These are phyloP conservation scores for Apteryx owenii DNA, from an alignment of 2,113 vertebrate species.

Conservation along the genomic window DNA sequence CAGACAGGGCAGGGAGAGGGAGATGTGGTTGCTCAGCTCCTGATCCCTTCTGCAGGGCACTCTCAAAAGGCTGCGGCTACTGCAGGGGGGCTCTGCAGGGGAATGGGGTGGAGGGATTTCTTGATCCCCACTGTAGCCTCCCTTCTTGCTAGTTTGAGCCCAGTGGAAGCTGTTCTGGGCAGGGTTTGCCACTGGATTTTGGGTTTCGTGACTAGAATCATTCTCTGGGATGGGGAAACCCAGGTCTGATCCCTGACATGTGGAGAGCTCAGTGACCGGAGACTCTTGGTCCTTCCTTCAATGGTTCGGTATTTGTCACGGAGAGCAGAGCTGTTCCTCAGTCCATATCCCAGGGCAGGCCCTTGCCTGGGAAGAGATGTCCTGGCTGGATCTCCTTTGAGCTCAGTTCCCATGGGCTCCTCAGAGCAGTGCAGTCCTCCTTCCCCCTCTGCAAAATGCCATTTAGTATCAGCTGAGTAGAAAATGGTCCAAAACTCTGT, in stretches of 20 bases:
- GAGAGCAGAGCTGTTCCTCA: not conserved
- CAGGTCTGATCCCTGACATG: accelerated
- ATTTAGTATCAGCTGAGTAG: not conserved
- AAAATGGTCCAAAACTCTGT: constrained; percentile 54
- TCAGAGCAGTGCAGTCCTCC: not conserved
- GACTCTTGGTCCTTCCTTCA: not conserved
- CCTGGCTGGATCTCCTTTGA: accelerated
- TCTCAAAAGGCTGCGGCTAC: not conserved
- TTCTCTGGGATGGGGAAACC: not conserved
- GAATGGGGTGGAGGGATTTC: not conserved
- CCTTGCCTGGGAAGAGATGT: not conserved
- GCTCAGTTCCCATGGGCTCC: accelerated
- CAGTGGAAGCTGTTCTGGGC: not conserved
- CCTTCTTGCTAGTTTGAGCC: not conserved
- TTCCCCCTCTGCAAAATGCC: not conserved
- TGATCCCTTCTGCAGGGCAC: accelerated
- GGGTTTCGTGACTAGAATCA: accelerated
- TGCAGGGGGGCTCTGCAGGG: not conserved
- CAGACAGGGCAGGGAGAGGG: not conserved
- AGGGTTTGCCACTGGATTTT: not conserved
- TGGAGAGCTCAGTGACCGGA: not conserved
- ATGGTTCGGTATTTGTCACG: accelerated
- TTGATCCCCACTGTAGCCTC: not conserved
- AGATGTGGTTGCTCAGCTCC: not conserved
- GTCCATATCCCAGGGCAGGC: not conserved